Conservation (phyloP, 2,113 vertebrate species). For the Centropus bengalensis region DNA sequence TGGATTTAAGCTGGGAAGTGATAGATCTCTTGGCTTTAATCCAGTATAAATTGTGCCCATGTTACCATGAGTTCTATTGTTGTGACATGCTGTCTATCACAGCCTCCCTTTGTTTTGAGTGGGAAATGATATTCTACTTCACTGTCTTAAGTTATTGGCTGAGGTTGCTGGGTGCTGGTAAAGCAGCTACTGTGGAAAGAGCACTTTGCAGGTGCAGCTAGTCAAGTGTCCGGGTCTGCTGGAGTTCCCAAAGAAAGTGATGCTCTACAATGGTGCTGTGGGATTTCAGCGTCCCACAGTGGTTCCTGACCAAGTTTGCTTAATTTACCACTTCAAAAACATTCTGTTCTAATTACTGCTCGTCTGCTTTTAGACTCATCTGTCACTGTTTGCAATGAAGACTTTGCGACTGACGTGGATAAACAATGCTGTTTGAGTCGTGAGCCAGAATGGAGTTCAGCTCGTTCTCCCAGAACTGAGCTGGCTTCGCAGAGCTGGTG, state of each 20-base stretch:
- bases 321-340: constrained; percentile 33
- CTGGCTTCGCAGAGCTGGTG: not conserved
- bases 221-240: not conserved
- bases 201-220: rapidly evolving
- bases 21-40: not conserved
- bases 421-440: constrained; percentile 16
- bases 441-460: not conserved
- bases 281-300: not conserved
- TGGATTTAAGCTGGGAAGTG: not conserved
- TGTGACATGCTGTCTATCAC: not conserved
- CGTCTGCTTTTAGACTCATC: not conserved
- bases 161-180: not conserved
- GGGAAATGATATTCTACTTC: not conserved
- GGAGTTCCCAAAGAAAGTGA: not conserved
- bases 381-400: constrained; percentile 35
- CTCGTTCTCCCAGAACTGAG: not conserved
- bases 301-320: constrained; percentile 20
- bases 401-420: not conserved
- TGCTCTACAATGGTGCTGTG: not conserved
- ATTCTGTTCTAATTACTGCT: constrained; percentile 41
- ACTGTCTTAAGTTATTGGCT: not conserved
- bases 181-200: not conserved
- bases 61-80: not conserved
- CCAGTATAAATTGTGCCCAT: not conserved
- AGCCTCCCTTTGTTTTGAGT: not conserved